phyloP scores from a whole-genome alignment of 2,888 invertebrate species.

The Drepana falcataria region DNA sequence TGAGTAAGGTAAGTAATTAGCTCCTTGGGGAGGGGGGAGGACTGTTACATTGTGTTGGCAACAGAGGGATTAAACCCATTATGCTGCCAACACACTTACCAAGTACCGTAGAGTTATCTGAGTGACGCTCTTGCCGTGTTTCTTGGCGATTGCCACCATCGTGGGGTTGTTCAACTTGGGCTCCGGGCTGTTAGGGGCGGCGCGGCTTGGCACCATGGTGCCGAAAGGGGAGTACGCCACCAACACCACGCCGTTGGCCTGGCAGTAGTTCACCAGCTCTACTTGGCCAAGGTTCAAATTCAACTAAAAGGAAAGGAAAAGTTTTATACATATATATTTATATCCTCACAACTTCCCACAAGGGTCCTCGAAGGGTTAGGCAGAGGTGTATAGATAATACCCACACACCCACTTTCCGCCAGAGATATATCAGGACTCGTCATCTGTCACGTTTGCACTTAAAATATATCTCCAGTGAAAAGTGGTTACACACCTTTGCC shows the following conservation, averaged over 20 bases:
- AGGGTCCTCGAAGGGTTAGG: too few relatives aligned
- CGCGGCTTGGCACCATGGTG: slow-evolving; percentile 66
- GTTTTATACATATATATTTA: background rate
- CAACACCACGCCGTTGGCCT: slow-evolving; percentile 75
- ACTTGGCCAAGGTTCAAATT: slow-evolving; percentile 83
- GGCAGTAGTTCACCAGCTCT: slow-evolving; percentile 81
- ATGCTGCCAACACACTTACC: slow-evolving; percentile 16
- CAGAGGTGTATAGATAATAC: too few relatives aligned
- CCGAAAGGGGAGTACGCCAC: slow-evolving; percentile 84
- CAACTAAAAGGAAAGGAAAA: slow-evolving; percentile 35
- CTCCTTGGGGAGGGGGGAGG: too few relatives aligned
- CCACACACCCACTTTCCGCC: too few relatives aligned
- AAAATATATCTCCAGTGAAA: too few relatives aligned
- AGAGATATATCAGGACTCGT: too few relatives aligned
- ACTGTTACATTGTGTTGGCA: too few relatives aligned
- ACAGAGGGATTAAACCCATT: too few relatives aligned
- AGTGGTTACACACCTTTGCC: too few relatives aligned
- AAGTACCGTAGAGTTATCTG: slow-evolving; percentile 67
- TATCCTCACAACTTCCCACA: background rate
- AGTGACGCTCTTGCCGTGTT: slow-evolving; percentile 81
- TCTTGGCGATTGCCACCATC: slow-evolving; percentile 77
- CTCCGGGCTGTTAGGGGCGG: slow-evolving; percentile 62
- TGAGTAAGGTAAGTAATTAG: too few relatives aligned
- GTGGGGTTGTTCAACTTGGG: slow-evolving; percentile 74
- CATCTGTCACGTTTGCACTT: too few relatives aligned